Conservation (phyloP, 2,888 invertebrate genomes). For the Amphipoea oculea region DNA sequence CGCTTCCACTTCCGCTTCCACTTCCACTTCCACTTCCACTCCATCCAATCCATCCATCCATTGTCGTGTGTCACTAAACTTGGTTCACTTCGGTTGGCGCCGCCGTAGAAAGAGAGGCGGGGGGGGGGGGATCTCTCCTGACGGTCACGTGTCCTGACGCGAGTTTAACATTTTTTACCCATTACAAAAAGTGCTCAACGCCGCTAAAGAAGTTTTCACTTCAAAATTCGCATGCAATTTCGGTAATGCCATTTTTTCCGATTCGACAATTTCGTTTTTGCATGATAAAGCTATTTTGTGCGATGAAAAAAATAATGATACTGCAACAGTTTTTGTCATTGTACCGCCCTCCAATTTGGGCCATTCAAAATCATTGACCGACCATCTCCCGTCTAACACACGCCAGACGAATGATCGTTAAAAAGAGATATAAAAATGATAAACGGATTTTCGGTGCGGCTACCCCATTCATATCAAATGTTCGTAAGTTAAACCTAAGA, state of each 20-base stretch:
- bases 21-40: no score
- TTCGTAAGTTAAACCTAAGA: background rate
- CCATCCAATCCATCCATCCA: no score
- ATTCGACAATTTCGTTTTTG: slow-evolving; percentile 15
- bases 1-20: no score
- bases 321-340: slow-evolving; percentile 26
- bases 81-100: no score
- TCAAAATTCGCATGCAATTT: slow-evolving; percentile 11
- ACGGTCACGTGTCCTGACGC: no score
- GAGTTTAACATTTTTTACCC: no score
- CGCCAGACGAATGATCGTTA: slow-evolving; percentile 46
- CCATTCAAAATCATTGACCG: slow-evolving; percentile 48
- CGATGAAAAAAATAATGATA: slow-evolving; percentile 9
- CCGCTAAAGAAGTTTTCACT: no score
- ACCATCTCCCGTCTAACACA: background rate
- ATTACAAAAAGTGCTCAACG: no score
- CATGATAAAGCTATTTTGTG: slow-evolving; percentile 11
- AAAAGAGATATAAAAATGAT: slow-evolving; percentile 45
- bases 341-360: slow-evolving; percentile 29
- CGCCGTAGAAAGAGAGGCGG: no score
- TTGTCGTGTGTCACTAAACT: no score
- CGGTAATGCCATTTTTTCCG: slow-evolving; percentile 9
- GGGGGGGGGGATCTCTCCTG: no score
- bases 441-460: slow-evolving; percentile 32
- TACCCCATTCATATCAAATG: slow-evolving; percentile 15